phyloP scores from a whole-genome alignment of 2,113 vertebrate species.

The Xenopus laevis region DNA sequence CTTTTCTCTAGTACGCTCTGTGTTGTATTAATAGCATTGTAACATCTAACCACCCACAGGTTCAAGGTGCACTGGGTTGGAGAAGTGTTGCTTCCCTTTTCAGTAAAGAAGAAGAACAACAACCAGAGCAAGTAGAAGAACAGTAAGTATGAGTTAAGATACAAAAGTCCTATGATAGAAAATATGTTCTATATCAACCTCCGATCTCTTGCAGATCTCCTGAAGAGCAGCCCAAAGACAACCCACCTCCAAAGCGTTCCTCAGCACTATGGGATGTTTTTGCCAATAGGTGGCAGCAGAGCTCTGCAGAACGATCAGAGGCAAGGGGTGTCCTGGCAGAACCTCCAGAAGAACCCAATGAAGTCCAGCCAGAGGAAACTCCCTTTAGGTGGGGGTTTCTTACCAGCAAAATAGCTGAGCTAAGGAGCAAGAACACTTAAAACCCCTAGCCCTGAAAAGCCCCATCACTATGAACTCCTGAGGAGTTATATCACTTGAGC shows the following conservation, averaged over 20 bases:
- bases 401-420: conserved; percentile 84
- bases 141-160: conserved; percentile 70
- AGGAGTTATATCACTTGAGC: conserved; percentile 9
- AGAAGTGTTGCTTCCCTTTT: conserved; percentile 82
- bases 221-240: conserved; percentile 58
- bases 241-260: conserved; percentile 55
- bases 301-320: conserved; percentile 52
- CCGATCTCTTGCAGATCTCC: conserved; percentile 63
- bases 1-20: too few species aligned
- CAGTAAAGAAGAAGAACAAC: conserved; percentile 77
- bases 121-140: conserved; percentile 70
- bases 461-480: not conserved
- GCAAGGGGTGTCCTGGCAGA: conserved; percentile 46
- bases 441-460: not conserved
- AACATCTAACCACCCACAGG: conserved; percentile 53
- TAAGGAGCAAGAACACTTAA: conserved; percentile 73
- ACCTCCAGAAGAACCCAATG: conserved; percentile 29
- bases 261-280: conserved; percentile 85
- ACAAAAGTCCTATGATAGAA: not conserved
- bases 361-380: conserved; percentile 52
- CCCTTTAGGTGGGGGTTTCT: conserved; percentile 94
- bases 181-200: not conserved
- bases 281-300: conserved; percentile 79
- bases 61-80: conserved; percentile 88
- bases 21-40: not conserved